These are phyloP conservation scores for Pygoscelis antarcticus DNA, from an alignment of 2,113 vertebrate genomes.

Conservation along the genomic window DNA sequence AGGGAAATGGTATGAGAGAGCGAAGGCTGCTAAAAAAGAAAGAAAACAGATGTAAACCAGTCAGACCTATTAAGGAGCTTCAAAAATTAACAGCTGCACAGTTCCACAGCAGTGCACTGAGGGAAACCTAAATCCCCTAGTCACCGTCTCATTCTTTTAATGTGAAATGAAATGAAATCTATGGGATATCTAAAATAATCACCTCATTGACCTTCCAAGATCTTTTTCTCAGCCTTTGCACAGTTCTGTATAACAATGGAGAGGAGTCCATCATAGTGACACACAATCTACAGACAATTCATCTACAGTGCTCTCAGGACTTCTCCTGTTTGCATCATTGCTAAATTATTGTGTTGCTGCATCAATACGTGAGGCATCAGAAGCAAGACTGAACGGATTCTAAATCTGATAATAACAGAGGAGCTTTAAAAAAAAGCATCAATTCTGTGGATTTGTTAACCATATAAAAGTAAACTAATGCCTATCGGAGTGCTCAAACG, in stretches of 20 bases:
- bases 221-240: neutral
- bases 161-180: neutral
- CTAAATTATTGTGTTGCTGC: neutral
- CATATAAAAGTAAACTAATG: neutral
- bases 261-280: constrained; percentile 7
- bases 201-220: constrained; percentile 11
- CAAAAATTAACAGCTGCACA: neutral
- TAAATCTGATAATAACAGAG: neutral
- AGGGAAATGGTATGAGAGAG: neutral
- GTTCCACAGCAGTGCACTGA: neutral
- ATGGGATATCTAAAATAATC: neutral
- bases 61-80: neutral
- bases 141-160: neutral
- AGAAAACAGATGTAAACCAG: neutral
- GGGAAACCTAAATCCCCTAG: neutral
- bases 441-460: neutral
- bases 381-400: neutral
- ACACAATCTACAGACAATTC: neutral
- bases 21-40: neutral
- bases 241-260: neutral
- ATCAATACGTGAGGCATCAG: neutral
- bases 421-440: neutral
- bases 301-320: neutral
- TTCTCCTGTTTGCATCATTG: neutral
- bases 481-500: neutral